These are phyloP conservation scores for Patella ulyssiponensis DNA, from an alignment of 2,888 invertebrate species.

Conservation along the genomic window DNA sequence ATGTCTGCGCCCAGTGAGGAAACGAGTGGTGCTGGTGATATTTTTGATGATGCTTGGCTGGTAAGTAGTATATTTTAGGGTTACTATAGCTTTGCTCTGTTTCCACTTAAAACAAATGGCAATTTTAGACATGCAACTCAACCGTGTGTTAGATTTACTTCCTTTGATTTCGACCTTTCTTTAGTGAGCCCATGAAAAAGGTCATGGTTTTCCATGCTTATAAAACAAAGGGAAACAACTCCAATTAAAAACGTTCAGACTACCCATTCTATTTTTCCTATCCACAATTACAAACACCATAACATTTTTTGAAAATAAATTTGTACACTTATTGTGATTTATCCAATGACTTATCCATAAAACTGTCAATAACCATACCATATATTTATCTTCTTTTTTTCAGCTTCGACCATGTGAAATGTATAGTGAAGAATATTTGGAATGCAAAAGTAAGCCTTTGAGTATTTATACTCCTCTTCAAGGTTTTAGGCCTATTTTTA, in stretches of 20 bases:
- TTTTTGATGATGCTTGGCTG: too few relatives aligned
- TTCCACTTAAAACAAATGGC: too few relatives aligned
- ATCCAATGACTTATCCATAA: neutral
- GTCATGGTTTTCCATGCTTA: too few relatives aligned
- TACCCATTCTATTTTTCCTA: neutral
- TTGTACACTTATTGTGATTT: slow-evolving; percentile 19
- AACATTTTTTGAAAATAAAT: neutral
- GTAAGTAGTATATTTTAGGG: too few relatives aligned
- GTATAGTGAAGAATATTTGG: slow-evolving; percentile 47
- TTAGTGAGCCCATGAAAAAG: too few relatives aligned
- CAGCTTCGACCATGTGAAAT: slow-evolving; percentile 51
- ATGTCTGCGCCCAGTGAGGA: too few relatives aligned
- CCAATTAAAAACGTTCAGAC: neutral
- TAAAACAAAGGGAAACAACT: neutral
- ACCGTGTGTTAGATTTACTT: too few relatives aligned
- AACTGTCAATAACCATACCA: too few relatives aligned
- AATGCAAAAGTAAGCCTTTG: slow-evolving; percentile 53
- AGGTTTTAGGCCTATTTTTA: neutral
- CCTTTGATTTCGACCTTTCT: too few relatives aligned
- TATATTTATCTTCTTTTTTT: slow-evolving; percentile 21
- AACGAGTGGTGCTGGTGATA: too few relatives aligned
- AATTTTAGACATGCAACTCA: too few relatives aligned
- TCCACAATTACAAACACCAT: slow-evolving; percentile 8
- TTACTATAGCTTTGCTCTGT: too few relatives aligned
- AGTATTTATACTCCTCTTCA: neutral